These are phyloP conservation scores for Bostrychus sinensis DNA, from an alignment of 2,113 vertebrate species.

Conservation along the genomic window DNA sequence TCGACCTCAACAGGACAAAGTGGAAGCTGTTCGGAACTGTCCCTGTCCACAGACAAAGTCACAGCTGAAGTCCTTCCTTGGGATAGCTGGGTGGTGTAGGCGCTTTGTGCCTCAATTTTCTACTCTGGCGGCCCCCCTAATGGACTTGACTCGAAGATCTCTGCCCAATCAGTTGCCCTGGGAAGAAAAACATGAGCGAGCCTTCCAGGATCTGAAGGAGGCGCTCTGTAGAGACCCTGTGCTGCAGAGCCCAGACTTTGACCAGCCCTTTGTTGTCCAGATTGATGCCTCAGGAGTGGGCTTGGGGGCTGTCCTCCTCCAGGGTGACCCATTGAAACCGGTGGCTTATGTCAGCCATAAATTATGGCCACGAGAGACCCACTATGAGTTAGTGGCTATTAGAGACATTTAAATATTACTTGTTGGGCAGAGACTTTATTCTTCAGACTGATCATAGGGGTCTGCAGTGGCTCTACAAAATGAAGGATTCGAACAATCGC, in stretches of 20 bases:
- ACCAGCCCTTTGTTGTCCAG: neutral
- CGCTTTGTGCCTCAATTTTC: slow-evolving; percentile 1
- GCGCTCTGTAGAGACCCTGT: neutral
- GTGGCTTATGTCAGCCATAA: neutral
- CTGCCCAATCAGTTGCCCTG: neutral
- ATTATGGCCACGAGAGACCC: neutral
- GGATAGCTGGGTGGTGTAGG: slow-evolving; percentile 7
- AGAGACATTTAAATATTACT: neutral
- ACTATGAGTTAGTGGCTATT: neutral
- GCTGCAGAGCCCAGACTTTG: neutral
- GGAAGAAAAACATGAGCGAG: neutral
- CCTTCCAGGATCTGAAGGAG: slow-evolving; percentile 2
- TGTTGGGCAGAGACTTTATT: neutral
- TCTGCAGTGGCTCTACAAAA: neutral
- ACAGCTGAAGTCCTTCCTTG: neutral
- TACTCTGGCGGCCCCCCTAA: neutral
- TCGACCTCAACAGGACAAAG: neutral
- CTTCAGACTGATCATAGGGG: neutral
- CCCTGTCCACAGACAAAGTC: neutral
- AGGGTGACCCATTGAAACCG: neutral
- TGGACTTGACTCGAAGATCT: neutral
- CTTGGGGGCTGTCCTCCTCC: neutral
- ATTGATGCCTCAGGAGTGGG: slow-evolving; percentile 4
- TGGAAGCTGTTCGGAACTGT: too few species aligned
- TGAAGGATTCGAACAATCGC: neutral